Base-by-base conservation (phyloP, 2,113 vertebrate species). In the Choloepus hoffmanni region DNA sequence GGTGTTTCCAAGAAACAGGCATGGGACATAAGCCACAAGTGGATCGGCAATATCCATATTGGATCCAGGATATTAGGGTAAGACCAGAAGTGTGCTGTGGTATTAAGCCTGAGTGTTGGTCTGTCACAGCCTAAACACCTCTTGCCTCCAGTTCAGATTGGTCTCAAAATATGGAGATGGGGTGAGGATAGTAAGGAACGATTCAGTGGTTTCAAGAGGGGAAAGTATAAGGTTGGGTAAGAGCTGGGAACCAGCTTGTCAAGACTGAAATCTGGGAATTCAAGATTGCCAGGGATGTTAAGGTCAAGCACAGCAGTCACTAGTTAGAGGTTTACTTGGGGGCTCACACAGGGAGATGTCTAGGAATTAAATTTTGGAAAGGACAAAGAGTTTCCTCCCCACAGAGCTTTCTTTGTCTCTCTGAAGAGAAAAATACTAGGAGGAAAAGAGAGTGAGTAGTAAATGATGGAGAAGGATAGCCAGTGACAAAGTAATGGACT, bases 341-440 rank as follows among this genome's bases (percentile, higher is more conserved):
- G 30, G 76, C 30, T 94, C 65, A 28, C 76, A 55, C 4, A 9
- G 12, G 36, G 11, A 78, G 28, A 62, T 21, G 19, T 16, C 68
- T 65, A 26, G 70, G 45, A 94, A 88, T 55, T 84, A 68, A 90
- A 36, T 67, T 95, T 26, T 65, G 9, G n/a, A 45, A 89, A 81
- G 13, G 21, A 43, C 26, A 84, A 73, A 24, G 33, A 3, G 8
- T 65, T 90, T 63, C 63, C 53, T 70, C 2, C n/a, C 73, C 40
- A 67, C 3, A 33, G 43, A 84, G 23, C 45, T 77, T 40, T 43
- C 28, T 58, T 88, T 11, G 33, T 84, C 48, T 85, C 40, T 58
- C 33, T 67, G 26, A 91, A 74, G 40, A 1, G 19, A 40, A 70
- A 86, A 68, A 10, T 55, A 43, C 15, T 50, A 67, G 18, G 23